Conservation (phyloP, 1,140 invertebrate species). For the Oppia nitens region DNA sequence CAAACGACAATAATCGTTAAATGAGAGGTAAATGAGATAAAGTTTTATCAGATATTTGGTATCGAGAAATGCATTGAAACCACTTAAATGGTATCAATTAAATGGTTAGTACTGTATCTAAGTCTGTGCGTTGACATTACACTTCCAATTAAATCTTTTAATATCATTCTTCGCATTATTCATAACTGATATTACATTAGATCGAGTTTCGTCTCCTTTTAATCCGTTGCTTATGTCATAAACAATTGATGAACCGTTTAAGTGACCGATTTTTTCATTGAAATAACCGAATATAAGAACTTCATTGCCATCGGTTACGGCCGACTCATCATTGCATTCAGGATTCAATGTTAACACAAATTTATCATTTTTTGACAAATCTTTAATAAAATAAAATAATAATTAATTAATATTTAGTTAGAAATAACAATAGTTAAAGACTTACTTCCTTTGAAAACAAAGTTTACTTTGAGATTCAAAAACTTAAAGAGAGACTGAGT, state of each 20-base stretch:
- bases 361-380: background rate
- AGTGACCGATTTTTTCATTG: background rate
- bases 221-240: background rate
- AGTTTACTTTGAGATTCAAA: background rate
- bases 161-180: background rate
- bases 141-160: background rate
- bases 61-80: no score
- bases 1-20: no score
- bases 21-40: no score
- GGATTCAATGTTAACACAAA: background rate
- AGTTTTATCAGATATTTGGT: no score
- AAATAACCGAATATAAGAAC: background rate
- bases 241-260: background rate
- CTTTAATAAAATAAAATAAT: no score
- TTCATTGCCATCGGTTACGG: background rate
- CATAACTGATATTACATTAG: background rate
- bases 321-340: background rate
- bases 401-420: no score
- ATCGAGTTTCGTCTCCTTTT: background rate
- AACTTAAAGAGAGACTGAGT: background rate
- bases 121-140: background rate
- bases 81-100: no score
- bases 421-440: background rate
- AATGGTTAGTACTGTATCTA: no score
- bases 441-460: slow-evolving; percentile 3